Percentiles rank a stretch among this genome's conserved stretches.
Evolutionary conservation across 1,140 invertebrate genomes (phyloP).

Genomic region (Trinorchestia longiramus): DNA sequence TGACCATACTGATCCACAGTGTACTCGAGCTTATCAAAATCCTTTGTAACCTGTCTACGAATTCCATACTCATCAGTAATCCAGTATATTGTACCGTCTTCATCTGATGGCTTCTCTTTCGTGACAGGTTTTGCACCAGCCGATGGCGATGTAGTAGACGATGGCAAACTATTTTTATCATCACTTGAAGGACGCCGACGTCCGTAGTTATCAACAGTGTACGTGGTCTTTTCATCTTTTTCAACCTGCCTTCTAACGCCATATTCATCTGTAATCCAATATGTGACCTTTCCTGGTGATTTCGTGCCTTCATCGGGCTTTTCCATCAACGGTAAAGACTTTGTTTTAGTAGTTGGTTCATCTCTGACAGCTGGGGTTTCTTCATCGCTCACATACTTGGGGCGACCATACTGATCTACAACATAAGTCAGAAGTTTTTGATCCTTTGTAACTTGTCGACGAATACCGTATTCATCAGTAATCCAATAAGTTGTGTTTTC

Average conservation of each 20-base stretch:
- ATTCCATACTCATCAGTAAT: not conserved
- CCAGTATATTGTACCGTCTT: not conserved
- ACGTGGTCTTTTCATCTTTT: not conserved
- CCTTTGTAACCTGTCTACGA: not conserved
- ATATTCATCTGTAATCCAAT: constrained; percentile 37
- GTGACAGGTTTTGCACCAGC: not conserved
- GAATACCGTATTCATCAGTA: constrained; percentile 18
- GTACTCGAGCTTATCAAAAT: constrained; percentile 6
- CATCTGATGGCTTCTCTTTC: not conserved
- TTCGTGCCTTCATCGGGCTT: not conserved
- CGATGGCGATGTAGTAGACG: not conserved
- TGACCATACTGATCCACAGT: constrained; percentile 14
- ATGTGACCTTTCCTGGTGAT: not conserved
- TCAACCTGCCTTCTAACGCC: not conserved
- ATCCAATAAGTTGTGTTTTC: not conserved
- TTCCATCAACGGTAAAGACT: not conserved
- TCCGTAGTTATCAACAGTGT: constrained; percentile 8
- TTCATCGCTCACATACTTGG: not conserved
- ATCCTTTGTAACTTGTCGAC: not conserved
- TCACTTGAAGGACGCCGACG: not conserved
- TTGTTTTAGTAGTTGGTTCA: not conserved
- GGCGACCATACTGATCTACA: not conserved
- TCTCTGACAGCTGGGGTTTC: not conserved
- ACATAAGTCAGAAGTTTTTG: not conserved
- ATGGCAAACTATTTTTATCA: not conserved